Evolutionary conservation across 2,797 vertebrate species (phyloP).

Genomic region (Pagetopsis macropterus): DNA sequence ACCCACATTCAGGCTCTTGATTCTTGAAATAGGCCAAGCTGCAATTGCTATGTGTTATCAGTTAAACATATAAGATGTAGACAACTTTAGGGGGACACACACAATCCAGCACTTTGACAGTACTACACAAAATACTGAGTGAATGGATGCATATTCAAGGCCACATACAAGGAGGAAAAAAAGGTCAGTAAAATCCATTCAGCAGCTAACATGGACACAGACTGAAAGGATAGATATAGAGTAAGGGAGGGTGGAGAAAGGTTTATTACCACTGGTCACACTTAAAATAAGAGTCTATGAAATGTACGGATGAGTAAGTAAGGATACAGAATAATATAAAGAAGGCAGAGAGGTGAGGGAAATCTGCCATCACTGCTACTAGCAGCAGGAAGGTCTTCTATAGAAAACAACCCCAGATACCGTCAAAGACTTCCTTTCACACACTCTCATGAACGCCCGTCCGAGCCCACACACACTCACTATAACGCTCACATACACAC

Average conservation of each 20-base stretch:
- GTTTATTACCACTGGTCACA: conserved; percentile 51
- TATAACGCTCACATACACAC: conserved; percentile 28
- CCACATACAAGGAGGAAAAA: conserved; percentile 26
- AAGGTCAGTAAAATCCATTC: conserved; percentile 45
- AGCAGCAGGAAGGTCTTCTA: conserved; percentile 70
- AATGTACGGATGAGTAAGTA: conserved; percentile 56
- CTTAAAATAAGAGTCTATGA: conserved; percentile 49
- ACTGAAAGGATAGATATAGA: conserved; percentile 36
- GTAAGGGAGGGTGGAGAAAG: conserved; percentile 37
- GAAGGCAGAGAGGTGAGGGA: conserved; percentile 42
- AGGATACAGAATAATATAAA: conserved; percentile 13
- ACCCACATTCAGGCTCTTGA: conserved; percentile 16
- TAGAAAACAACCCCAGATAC: conserved; percentile 70
- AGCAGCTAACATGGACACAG: conserved; percentile 32
- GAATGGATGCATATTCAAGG: conserved; percentile 37
- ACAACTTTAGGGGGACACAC: conserved; percentile 30
- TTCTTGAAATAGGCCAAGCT: conserved; percentile 42
- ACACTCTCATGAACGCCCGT: conserved; percentile 52
- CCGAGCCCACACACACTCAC: conserved; percentile 33
- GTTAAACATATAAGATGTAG: conserved; percentile 29
- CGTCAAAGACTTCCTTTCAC: conserved; percentile 78
- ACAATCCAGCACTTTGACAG: conserved; percentile 17
- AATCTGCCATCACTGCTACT: conserved; percentile 61
- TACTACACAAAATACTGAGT: conserved; percentile 28
- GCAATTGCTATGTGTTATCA: conserved; percentile 39